Evolutionary conservation across 2,113 vertebrate genomes (phyloP).

Genomic region (Neoarius graeffei): DNA sequence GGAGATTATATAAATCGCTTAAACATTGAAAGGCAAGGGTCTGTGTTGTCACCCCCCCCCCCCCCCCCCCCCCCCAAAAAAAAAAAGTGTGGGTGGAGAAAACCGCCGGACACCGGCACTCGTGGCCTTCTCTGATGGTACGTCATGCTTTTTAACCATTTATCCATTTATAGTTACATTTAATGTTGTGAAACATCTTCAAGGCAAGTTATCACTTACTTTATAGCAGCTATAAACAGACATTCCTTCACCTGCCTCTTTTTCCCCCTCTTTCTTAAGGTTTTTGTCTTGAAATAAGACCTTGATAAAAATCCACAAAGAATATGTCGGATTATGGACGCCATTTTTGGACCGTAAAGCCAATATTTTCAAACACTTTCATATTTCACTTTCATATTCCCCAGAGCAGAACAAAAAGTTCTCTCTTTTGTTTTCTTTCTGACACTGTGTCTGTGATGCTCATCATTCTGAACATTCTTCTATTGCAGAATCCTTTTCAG

Average conservation of each 20-base stretch:
- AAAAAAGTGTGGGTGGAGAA: too few relatives aligned
- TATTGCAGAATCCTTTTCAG: background rate
- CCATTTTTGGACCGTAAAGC: background rate
- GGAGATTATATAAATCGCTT: too few relatives aligned
- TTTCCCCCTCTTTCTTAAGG: background rate
- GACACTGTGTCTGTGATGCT: background rate
- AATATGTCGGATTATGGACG: background rate
- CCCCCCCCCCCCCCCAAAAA: too few relatives aligned
- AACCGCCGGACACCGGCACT: too few relatives aligned
- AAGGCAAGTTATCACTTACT: background rate
- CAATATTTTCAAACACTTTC: background rate
- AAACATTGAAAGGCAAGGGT: too few relatives aligned
- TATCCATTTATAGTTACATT: background rate
- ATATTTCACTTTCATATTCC: background rate
- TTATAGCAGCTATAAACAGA: background rate
- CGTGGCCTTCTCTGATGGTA: too few relatives aligned
- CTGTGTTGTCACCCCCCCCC: too few relatives aligned
- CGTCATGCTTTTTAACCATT: background rate
- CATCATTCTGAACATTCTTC: background rate
- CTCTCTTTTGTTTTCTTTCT: background rate
- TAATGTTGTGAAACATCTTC: background rate
- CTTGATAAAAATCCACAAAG: background rate
- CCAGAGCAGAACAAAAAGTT: background rate
- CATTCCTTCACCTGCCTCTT: background rate
- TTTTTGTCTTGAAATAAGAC: background rate